A percentile compares a stretch with the other conserved stretches of the same genome.
phyloP scores from a whole-genome alignment of 2,113 vertebrate species.

The Paradisaea rubra region DNA sequence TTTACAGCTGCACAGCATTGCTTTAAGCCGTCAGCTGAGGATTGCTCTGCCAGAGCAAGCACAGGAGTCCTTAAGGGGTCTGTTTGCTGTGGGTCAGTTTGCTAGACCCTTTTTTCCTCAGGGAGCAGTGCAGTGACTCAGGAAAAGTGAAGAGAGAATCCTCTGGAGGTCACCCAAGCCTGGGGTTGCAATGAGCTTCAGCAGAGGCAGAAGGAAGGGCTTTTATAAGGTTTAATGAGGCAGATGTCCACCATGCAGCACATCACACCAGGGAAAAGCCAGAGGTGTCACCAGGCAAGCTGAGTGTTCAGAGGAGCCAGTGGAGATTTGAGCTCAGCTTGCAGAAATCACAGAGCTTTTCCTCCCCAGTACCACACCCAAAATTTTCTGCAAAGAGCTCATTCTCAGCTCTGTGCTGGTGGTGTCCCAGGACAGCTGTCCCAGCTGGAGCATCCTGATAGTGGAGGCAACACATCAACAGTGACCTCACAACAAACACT shows the following conservation, averaged over 20 bases:
- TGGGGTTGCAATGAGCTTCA: neutral
- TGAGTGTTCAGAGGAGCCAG: neutral
- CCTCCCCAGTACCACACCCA: neutral
- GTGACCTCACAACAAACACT: neutral
- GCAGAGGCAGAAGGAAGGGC: neutral
- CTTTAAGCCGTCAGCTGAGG: neutral
- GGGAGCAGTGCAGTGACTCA: neutral
- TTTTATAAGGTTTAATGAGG: neutral
- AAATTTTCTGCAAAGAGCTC: neutral
- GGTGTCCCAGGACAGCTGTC: neutral
- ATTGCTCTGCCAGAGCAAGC: neutral
- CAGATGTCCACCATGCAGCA: neutral
- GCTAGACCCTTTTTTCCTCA: neutral
- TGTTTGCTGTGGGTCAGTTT: neutral
- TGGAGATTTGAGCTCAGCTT: neutral
- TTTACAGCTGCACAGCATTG: neutral
- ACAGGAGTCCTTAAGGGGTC: neutral
- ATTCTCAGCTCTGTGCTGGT: neutral
- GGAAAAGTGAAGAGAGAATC: neutral
- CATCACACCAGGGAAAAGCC: neutral
- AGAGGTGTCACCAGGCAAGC: neutral
- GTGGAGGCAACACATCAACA: neutral
- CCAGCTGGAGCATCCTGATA: neutral
- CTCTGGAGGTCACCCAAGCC: neutral
- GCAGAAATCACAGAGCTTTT: accelerated